Base-by-base conservation (phyloP, 2,888 invertebrate genomes). In the Lingula anatina region DNA sequence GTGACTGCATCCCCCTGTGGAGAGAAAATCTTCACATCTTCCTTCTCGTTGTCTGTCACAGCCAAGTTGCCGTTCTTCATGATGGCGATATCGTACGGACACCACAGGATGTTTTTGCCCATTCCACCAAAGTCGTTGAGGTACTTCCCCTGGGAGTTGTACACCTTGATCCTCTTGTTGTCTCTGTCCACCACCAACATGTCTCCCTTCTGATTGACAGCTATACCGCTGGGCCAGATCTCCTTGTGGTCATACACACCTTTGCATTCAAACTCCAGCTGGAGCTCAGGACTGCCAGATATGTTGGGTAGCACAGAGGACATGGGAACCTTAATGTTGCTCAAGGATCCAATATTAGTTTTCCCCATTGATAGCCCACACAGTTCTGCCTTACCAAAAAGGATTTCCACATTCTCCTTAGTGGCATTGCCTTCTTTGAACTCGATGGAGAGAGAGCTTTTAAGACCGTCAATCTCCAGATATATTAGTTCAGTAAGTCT, bases 221-320 rank as follows among this genome's bases (percentile, higher is more conserved):
- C 57, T 4, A 73, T 43, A 9, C 71, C 73, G 12, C 66, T 70
- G 18, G 71, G 71, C 65, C 70, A 70, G 18, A 68, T 65, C 27
- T 71, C 68, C 39, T 63, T 65, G 15, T 31, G 49, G 49, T 73
- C 73, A 18, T 46, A 42, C 9, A 38, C 38, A 12, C 59, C 55
- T 36, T 57, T 53, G 21, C 63, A 55, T 20, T 61, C 60, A 51
- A 70, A 65, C 5, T 56, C 47, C 2, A 35, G 31, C 3, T 66
- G 39, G 2, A 65, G 50, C 44, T 57, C 49, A 1, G 59, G 55
- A 3, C 55, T 53, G 47, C 54, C 56, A 25, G 50, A 51, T 1
- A 62, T 51, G 47, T 54, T 53, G 2, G 66, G 65, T 38, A 67
- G 54, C 38, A 67, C 53, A 5, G 55, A 55, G 5, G 59, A 46